A percentile compares a stretch with the other conserved stretches of the same genome.
Conservation (phyloP, 2,888 invertebrate genomes). For the Pseudococcus viburni region DNA sequence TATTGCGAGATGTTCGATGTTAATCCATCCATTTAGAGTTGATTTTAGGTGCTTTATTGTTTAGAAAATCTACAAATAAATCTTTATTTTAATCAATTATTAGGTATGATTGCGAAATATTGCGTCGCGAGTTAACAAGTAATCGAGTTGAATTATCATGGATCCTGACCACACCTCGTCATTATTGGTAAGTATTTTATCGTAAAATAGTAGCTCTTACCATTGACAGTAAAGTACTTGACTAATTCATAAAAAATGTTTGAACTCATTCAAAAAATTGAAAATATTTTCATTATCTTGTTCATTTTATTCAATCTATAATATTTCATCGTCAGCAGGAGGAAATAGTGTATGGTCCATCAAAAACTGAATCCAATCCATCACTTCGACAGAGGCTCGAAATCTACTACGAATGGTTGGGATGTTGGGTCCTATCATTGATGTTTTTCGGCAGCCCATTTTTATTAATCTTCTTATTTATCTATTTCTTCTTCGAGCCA, state of each 20-base stretch:
- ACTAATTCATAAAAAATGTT: too few species aligned
- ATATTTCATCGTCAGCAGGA: background rate
- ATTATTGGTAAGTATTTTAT: background rate
- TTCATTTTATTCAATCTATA: too few species aligned
- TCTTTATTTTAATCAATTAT: too few species aligned
- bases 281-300: too few species aligned
- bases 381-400: background rate
- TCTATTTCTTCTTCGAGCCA: conserved; percentile 56
- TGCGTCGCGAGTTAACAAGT: background rate
- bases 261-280: too few species aligned
- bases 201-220: background rate
- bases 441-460: background rate
- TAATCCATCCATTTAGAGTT: too few species aligned
- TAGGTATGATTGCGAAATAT: background rate
- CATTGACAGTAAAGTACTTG: background rate
- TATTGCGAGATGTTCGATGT: background rate
- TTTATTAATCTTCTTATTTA: background rate
- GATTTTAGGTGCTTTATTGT: too few species aligned
- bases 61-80: too few species aligned
- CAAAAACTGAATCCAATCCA: background rate
- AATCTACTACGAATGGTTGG: background rate
- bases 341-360: conserved; percentile 13
- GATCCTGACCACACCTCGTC: background rate
- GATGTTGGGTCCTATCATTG: background rate
- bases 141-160: background rate